Evolutionary conservation across 2,113 vertebrate genomes (phyloP).

Genomic region (Plotosus lineatus): DNA sequence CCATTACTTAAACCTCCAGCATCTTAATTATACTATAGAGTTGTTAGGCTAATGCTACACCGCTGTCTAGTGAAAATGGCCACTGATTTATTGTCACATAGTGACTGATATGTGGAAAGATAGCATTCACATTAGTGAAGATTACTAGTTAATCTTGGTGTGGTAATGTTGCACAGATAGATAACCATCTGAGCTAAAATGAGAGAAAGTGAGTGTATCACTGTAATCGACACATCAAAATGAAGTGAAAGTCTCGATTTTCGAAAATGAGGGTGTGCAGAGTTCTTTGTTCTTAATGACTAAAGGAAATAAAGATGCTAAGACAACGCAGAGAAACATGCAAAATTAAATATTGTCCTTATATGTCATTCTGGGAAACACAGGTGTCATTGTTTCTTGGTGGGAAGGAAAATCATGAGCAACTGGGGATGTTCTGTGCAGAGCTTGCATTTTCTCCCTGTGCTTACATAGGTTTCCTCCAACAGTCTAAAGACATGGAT

Average conservation of each 20-base stretch:
- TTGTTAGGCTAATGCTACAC: slow-evolving; percentile 1
- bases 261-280: background rate
- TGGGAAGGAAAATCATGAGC: no score
- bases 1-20: no score
- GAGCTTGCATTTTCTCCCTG: no score
- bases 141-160: background rate
- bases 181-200: background rate
- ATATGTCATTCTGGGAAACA: no score
- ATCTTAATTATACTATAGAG: background rate
- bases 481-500: no score
- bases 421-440: no score
- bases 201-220: background rate
- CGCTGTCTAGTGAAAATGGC: background rate
- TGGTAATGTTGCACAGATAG: background rate
- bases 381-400: no score
- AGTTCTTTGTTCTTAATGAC: background rate
- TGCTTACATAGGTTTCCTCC: no score
- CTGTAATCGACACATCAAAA: background rate
- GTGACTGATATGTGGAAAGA: background rate
- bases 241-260: background rate
- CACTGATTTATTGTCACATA: background rate
- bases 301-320: background rate
- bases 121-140: background rate
- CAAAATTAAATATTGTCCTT: background rate
- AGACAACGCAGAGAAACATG: background rate